Conservation (phyloP, 2,888 invertebrate species). For the Linyphia triangularis region DNA sequence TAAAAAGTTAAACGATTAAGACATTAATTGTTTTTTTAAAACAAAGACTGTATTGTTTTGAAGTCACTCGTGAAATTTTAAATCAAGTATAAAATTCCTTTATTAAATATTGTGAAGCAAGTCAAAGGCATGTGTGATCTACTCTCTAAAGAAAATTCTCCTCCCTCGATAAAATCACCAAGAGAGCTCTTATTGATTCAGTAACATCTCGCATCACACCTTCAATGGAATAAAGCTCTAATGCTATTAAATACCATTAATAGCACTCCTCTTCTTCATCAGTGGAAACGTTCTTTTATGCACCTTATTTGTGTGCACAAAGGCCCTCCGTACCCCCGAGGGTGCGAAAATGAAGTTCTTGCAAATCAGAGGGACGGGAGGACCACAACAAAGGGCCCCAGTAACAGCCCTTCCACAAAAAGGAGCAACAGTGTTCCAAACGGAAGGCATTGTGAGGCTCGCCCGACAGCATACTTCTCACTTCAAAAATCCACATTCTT, state of each 20-base stretch:
- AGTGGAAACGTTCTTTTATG: constrained; percentile 42
- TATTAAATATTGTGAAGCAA: neutral
- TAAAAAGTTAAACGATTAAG: no score
- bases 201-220: neutral
- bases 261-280: constrained; percentile 45
- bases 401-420: constrained; percentile 60
- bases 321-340: constrained; percentile 19
- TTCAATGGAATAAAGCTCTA: constrained; percentile 14
- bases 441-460: constrained; percentile 64
- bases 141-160: neutral
- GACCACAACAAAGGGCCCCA: constrained; percentile 61
- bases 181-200: constrained; percentile 11
- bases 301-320: constrained; percentile 33
- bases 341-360: constrained; percentile 61
- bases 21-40: no score
- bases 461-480: constrained; percentile 69
- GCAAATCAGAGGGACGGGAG: constrained; percentile 64
- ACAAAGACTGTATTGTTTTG: no score
- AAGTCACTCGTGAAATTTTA: no score
- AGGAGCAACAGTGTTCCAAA: constrained; percentile 73
- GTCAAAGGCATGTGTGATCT: neutral
- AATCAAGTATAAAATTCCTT: no score
- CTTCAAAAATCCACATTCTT: constrained; percentile 74
- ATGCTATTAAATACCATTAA: constrained; percentile 64
- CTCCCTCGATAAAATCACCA: neutral